These are phyloP conservation scores for Solea senegalensis DNA, from an alignment of 2,113 vertebrate species.

Conservation along the genomic window DNA sequence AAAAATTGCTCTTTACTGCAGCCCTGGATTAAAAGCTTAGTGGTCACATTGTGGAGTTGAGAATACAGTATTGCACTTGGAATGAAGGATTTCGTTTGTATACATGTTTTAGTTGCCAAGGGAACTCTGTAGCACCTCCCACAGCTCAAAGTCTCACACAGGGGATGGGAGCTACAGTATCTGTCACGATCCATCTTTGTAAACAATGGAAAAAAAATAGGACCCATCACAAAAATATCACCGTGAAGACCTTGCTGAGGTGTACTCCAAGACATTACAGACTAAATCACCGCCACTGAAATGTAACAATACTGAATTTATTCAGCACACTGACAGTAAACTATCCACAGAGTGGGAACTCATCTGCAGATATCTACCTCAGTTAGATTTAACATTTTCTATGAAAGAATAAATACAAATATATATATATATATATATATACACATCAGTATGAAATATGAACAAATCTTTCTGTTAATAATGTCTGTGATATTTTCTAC, in stretches of 20 bases:
- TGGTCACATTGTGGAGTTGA: no score
- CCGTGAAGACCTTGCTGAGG: constrained; percentile 4
- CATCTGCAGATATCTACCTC: background rate
- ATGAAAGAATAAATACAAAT: no score
- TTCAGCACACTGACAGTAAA: background rate
- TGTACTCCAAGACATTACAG: background rate
- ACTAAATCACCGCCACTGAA: constrained; percentile 9
- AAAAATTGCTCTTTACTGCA: no score
- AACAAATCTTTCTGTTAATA: background rate
- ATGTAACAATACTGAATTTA: constrained; percentile 11
- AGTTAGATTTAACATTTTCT: background rate
- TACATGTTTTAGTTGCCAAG: no score
- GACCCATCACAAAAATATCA: background rate
- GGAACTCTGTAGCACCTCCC: no score
- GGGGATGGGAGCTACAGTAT: no score
- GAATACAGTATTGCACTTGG: no score
- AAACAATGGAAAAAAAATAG: background rate
- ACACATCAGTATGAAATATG: background rate
- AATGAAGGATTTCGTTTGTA: no score
- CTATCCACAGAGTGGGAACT: background rate
- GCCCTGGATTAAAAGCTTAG: no score
- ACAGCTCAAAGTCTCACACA: no score
- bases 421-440: no score
- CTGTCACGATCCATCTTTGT: background rate
- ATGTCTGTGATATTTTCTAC: no score